Evolutionary conservation across 2,888 invertebrate species (phyloP).

Genomic region (Subacronicta megacephala): DNA sequence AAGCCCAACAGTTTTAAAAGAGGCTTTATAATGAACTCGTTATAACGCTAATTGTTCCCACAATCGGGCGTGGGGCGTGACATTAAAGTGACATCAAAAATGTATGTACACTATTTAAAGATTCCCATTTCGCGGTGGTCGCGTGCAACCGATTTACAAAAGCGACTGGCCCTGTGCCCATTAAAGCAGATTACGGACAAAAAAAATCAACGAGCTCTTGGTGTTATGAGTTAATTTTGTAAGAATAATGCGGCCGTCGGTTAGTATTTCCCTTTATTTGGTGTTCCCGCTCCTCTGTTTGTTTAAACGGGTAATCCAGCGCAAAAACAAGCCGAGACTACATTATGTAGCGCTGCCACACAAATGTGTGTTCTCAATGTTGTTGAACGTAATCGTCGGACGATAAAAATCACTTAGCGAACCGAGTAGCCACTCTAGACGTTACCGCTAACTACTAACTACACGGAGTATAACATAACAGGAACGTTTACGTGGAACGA

Average conservation of each 20-base stretch:
- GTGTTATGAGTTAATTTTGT: slow-evolving; percentile 89
- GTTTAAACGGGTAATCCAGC: slow-evolving; percentile 86
- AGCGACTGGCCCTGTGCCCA: slow-evolving; percentile 88
- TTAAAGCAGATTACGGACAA: slow-evolving; percentile 86
- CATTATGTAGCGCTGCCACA: slow-evolving; percentile 77
- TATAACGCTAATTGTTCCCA: slow-evolving; percentile 85
- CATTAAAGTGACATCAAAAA: slow-evolving; percentile 86
- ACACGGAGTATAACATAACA: slow-evolving; percentile 66
- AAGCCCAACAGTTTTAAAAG: slow-evolving; percentile 55
- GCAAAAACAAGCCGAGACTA: slow-evolving; percentile 79
- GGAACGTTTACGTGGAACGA: slow-evolving; percentile 65
- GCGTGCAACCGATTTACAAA: slow-evolving; percentile 85
- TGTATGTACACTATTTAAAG: slow-evolving; percentile 87
- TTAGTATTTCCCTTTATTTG: slow-evolving; percentile 87
- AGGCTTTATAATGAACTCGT: slow-evolving; percentile 78
- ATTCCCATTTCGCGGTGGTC: slow-evolving; percentile 84
- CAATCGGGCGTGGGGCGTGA: slow-evolving; percentile 79
- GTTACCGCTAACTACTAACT: slow-evolving; percentile 74
- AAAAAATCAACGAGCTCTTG: slow-evolving; percentile 86
- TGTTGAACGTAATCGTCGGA: slow-evolving; percentile 78
- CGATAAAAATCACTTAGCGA: slow-evolving; percentile 86
- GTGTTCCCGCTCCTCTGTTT: slow-evolving; percentile 83
- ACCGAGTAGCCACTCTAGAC: slow-evolving; percentile 73
- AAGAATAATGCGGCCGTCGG: slow-evolving; percentile 86
- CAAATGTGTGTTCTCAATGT: slow-evolving; percentile 80